A percentile compares a stretch with the other conserved stretches of the same genome.
These are phyloP conservation scores for Etia nguti DNA, from an alignment of 2,113 vertebrate species.

Conservation along the genomic window DNA sequence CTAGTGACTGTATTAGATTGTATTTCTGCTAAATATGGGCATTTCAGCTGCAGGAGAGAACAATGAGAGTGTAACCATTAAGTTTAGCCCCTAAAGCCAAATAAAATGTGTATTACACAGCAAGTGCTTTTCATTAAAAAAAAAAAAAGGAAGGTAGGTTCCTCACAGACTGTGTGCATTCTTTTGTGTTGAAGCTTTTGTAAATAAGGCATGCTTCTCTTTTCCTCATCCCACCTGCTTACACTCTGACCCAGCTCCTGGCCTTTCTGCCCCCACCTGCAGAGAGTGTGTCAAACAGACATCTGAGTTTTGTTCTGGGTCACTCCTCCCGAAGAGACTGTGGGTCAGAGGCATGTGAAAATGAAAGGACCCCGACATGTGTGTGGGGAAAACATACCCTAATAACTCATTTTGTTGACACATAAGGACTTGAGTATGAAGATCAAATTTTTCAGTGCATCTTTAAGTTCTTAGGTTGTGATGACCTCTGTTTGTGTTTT, in stretches of 20 bases:
- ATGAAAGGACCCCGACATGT: slow-evolving; percentile 2
- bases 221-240: slow-evolving; percentile 7
- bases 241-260: not conserved
- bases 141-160: not conserved
- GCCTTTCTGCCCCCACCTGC: not conserved
- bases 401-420: slow-evolving; percentile 16
- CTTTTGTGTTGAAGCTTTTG: not conserved
- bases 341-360: slow-evolving; percentile 7
- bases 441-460: not conserved
- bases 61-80: not conserved
- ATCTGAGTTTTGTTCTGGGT: slow-evolving; percentile 39
- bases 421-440: slow-evolving; percentile 12
- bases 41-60: not conserved
- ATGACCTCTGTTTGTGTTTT: not conserved
- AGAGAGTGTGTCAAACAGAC: slow-evolving; percentile 31
- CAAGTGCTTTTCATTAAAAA: not conserved
- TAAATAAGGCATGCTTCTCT: not conserved
- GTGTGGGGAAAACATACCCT: slow-evolving; percentile 11
- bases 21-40: not conserved
- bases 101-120: not conserved
- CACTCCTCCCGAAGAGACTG: slow-evolving; percentile 5
- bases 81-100: not conserved
- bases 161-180: not conserved
- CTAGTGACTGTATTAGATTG: not conserved
- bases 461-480: not conserved